phyloP scores from a whole-genome alignment of 2,888 invertebrate genomes.

The Drosophila multiciliata region DNA sequence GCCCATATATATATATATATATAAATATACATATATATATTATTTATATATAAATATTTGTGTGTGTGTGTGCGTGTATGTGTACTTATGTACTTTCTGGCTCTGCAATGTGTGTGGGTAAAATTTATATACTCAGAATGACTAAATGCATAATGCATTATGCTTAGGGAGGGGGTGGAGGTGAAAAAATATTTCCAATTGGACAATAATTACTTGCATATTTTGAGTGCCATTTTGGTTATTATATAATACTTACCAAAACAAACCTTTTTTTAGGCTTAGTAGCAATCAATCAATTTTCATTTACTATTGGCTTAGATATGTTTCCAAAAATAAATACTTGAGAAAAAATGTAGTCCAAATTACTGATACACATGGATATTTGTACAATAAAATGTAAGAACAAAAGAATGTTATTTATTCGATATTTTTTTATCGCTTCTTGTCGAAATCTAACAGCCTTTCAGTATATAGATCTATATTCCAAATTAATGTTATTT shows the following conservation, averaged over 20 bases:
- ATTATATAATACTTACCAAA: neutral
- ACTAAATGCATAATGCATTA: neutral
- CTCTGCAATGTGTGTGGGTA: neutral
- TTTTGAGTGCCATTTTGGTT: neutral
- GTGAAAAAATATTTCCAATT: neutral
- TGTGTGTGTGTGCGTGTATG: neutral
- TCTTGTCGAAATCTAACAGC: neutral
- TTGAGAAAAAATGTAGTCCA: neutral
- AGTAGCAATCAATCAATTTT: neutral
- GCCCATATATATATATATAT: no score
- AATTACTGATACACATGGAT: neutral
- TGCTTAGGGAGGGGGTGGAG: neutral
- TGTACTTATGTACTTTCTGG: conserved; percentile 1
- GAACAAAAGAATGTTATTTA: neutral
- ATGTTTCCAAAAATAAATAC: neutral
- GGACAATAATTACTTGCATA: conserved; percentile 2
- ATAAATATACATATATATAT: neutral
- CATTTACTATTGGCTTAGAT: neutral
- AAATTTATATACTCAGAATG: conserved; percentile 7
- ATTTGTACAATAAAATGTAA: neutral
- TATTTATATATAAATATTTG: neutral
- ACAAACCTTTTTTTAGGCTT: neutral
- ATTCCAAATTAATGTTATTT: neutral
- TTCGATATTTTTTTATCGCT: neutral
- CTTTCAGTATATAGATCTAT: no score